Percentiles rank a stretch among this genome's conserved stretches.
phyloP scores from a whole-genome alignment of 2,113 vertebrate genomes.

The Carlito syrichta region DNA sequence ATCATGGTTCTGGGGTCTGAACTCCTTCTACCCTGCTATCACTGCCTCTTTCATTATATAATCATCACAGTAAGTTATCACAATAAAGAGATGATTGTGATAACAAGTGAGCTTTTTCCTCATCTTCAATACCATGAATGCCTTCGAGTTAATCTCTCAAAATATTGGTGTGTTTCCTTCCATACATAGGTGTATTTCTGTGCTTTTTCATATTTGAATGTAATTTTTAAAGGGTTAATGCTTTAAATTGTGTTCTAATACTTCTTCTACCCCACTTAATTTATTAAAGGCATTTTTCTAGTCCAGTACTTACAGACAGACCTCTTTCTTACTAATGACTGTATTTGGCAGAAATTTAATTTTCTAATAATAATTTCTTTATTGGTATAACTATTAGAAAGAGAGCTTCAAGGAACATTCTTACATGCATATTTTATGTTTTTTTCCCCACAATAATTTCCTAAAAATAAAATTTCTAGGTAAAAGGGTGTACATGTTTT shows the following conservation, averaged over 20 bases:
- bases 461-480: not conserved
- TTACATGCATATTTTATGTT: not conserved
- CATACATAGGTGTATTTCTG: not conserved
- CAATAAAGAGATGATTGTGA: not conserved
- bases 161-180: not conserved
- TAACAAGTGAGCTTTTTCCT: not conserved
- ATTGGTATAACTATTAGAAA: not conserved
- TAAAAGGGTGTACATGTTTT: not conserved
- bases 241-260: not conserved
- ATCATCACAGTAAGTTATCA: not conserved
- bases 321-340: not conserved
- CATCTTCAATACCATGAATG: not conserved
- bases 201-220: not conserved
- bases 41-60: not conserved
- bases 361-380: not conserved
- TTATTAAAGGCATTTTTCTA: conserved; percentile 7
- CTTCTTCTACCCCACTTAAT: not conserved
- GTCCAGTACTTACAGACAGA: not conserved
- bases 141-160: not conserved
- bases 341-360: not conserved
- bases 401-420: not conserved
- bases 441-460: not conserved
- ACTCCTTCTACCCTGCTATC: not conserved
- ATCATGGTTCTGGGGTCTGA: not conserved
- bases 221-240: not conserved